phyloP scores from a whole-genome alignment of 2,888 invertebrate genomes.

The Sphaeridia pumilis region DNA sequence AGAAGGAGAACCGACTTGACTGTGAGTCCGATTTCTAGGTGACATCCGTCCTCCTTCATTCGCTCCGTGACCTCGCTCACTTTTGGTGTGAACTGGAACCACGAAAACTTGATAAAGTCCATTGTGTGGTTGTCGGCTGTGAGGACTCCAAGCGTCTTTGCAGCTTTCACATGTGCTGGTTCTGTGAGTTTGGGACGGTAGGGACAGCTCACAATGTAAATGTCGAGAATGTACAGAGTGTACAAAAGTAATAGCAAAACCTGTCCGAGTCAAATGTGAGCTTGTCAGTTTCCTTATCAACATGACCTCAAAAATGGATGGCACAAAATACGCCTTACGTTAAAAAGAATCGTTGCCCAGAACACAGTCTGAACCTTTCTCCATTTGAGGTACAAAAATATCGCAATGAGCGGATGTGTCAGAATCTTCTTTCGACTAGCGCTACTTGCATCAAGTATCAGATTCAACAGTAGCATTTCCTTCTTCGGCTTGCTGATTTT shows the following conservation, averaged over 20 bases:
- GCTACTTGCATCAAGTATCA: constrained; percentile 32
- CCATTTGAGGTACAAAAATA: constrained; percentile 33
- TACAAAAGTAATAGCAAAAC: constrained; percentile 29
- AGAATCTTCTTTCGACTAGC: constrained; percentile 32
- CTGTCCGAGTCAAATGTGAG: no score
- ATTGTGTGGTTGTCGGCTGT: constrained; percentile 20
- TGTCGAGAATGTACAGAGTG: constrained; percentile 33
- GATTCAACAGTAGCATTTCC: constrained; percentile 31
- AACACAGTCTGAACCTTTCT: constrained; percentile 28
- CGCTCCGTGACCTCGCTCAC: constrained; percentile 12
- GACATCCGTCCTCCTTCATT: constrained; percentile 21
- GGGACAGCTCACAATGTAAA: constrained; percentile 33
- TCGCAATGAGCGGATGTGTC: constrained; percentile 33
- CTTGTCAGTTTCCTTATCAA: constrained; percentile 1
- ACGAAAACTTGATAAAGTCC: constrained; percentile 33
- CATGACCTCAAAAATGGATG: neutral
- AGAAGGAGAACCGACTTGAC: constrained; percentile 31
- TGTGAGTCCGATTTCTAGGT: constrained; percentile 33
- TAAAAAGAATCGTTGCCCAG: constrained; percentile 31
- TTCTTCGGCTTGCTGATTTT: constrained; percentile 16
- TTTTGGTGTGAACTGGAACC: constrained; percentile 31
- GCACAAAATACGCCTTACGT: constrained; percentile 14
- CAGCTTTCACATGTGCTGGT: constrained; percentile 25
- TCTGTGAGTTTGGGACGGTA: constrained; percentile 34
- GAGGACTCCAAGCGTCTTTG: constrained; percentile 25